These are phyloP conservation scores for Eutrigla gurnardus DNA, from an alignment of 2,797 vertebrate species.

Conservation along the genomic window DNA sequence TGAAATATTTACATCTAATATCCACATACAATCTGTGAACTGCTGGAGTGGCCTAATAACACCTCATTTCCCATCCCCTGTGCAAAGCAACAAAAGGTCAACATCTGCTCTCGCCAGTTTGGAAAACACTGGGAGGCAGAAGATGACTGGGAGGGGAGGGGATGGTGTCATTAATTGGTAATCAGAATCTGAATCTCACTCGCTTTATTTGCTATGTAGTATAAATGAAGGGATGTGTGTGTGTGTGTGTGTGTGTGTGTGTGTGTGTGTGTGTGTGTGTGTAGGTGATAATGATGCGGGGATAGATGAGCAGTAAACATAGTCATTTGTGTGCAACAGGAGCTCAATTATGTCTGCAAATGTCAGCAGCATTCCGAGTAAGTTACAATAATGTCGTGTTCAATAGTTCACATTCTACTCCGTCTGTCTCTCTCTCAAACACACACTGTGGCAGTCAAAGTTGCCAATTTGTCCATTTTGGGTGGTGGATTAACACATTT, in stretches of 20 bases:
- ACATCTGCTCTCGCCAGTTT: conserved; percentile 64
- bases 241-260: not conserved
- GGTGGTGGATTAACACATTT: too few relatives aligned
- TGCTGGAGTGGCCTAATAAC: conserved; percentile 43
- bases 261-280: not conserved
- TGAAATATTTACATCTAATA: conserved; percentile 65
- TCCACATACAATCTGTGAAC: conserved; percentile 52
- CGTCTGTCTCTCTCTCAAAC: too few relatives aligned
- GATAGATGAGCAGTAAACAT: not conserved
- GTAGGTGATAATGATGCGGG: not conserved
- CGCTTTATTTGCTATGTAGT: conserved; percentile 1
- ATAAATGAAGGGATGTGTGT: not conserved
- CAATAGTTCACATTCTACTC: too few relatives aligned
- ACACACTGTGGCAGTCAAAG: too few relatives aligned
- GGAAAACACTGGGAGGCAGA: conserved; percentile 50
- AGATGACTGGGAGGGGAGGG: conserved; percentile 2
- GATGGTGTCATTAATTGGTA: conserved; percentile 29
- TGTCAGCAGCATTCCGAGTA: not conserved
- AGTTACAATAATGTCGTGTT: too few relatives aligned
- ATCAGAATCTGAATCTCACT: conserved; percentile 23
- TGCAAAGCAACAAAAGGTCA: conserved; percentile 63
- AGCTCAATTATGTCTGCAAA: not conserved
- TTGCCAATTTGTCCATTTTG: too few relatives aligned
- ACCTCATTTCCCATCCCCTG: conserved; percentile 29
- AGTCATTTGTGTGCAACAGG: conserved; percentile 1